Base-by-base conservation (phyloP, 2,113 vertebrate species). In the Engystomops pustulosus region DNA sequence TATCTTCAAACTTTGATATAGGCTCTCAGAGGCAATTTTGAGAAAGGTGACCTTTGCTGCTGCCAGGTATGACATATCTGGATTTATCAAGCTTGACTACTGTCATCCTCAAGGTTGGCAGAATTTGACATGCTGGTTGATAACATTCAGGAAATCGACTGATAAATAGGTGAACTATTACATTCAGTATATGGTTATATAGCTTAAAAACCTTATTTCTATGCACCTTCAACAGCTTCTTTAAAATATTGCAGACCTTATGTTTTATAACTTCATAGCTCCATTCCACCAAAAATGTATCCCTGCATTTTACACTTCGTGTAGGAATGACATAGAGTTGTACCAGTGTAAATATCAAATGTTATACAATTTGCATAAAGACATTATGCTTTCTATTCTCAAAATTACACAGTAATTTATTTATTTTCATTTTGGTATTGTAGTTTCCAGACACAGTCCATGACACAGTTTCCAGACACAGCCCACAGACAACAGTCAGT, bases 41-140 rank as follows among this genome's bases (percentile, higher is more conserved):
- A 58, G 20, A 32, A 55, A 25, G 12, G 12, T 58, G 49, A 77
- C 45, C 74, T 77, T 58, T 77, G 30, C 45, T 27, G 45, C 25
- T 38, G 74, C 49, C 74, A 77, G 17, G 32, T 77, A 38, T 77
- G 74, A 77, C 74, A 77, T 77, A 34, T 76, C 72, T 36, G 32
- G 49, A 58, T 55, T 58, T 58, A 77, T 77, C 30, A 77, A 23
- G 74, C 49, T 55, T 55, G 49, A 58, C 49, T 77, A 36, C 30
- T 77, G 74, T 77, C 49, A 76, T 38, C 32, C 27, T 76, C 47
- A 51, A 76, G 74, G 47, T 20, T 76, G 47, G 49, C 30, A 55
- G 45, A 76, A 76, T 76, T 51, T 76, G 47, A 76, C 74, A 77
- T 32, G 72, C 27, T 53, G 30, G 27, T 76, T 36, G 74, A 77